phyloP scores from a whole-genome alignment of 2,797 vertebrate genomes.

The Fundulus diaphanus region DNA sequence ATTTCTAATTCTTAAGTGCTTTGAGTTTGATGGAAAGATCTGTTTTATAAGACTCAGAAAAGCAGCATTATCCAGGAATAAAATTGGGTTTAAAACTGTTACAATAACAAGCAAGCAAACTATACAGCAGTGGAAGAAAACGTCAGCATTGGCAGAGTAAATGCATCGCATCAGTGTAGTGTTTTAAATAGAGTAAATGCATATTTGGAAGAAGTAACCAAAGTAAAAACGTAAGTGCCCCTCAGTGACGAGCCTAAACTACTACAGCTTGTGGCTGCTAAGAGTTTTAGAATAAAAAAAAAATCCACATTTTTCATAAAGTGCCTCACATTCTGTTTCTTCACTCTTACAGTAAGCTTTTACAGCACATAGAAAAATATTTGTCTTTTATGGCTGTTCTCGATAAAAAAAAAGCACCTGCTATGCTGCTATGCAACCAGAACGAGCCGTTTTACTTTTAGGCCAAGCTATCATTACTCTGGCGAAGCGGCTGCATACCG shows the following conservation, averaged over 20 bases:
- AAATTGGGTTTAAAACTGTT: background rate
- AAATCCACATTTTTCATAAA: background rate
- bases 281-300: slow-evolving; percentile 3
- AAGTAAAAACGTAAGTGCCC: background rate
- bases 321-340: background rate
- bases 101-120: background rate
- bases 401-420: background rate
- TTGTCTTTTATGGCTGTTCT: background rate
- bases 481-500: background rate
- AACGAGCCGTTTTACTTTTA: background rate
- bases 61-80: too few relatives aligned
- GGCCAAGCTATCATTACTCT: background rate
- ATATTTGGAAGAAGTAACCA: background rate
- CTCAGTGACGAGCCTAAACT: background rate
- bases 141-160: background rate
- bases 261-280: background rate
- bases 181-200: background rate
- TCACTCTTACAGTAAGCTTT: background rate
- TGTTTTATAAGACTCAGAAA: background rate
- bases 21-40: background rate
- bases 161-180: background rate
- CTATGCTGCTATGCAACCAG: background rate
- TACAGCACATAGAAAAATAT: background rate
- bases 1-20: background rate
- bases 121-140: background rate